A percentile compares a stretch with the other conserved stretches of the same genome.
phyloP scores from a whole-genome alignment of 2,888 invertebrate species.

The Leptogaster cylindrica region DNA sequence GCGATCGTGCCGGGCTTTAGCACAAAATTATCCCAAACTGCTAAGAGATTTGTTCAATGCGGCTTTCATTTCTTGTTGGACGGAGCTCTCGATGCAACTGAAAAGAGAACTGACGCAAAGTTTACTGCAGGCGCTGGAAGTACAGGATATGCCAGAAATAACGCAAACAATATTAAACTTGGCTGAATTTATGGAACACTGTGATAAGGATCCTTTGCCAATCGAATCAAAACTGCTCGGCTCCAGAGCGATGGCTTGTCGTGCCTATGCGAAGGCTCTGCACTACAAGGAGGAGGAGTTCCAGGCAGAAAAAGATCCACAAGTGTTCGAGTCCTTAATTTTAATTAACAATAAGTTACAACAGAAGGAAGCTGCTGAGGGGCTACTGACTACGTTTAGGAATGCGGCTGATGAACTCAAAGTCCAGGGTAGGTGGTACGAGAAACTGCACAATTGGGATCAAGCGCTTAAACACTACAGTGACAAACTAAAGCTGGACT shows the following conservation, averaged over 20 bases:
- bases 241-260: slow-evolving; percentile 92
- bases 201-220: slow-evolving; percentile 93
- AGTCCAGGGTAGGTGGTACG: slow-evolving; percentile 93
- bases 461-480: slow-evolving; percentile 89
- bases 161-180: slow-evolving; percentile 96
- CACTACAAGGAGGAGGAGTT: slow-evolving; percentile 90
- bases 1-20: slow-evolving; percentile 88
- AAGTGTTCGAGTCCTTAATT: slow-evolving; percentile 91
- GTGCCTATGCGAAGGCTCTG: slow-evolving; percentile 72
- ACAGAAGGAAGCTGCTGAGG: slow-evolving; percentile 97
- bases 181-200: slow-evolving; percentile 99
- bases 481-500: slow-evolving; percentile 71
- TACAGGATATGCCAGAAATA: slow-evolving; percentile 93
- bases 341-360: slow-evolving; percentile 98
- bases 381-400: slow-evolving; percentile 82
- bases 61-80: slow-evolving; percentile 99
- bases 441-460: slow-evolving; percentile 98
- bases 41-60: slow-evolving; percentile 97
- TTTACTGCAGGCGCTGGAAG: slow-evolving; percentile 86
- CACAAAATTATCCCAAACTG: slow-evolving; percentile 94
- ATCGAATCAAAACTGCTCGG: slow-evolving; percentile 87
- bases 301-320: slow-evolving; percentile 78
- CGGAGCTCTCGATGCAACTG: slow-evolving; percentile 78
- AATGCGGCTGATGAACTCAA: slow-evolving; percentile 69
- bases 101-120: slow-evolving; percentile 86